phyloP scores from a whole-genome alignment of 2,797 vertebrate genomes.

The Gymnodraco acuticeps region DNA sequence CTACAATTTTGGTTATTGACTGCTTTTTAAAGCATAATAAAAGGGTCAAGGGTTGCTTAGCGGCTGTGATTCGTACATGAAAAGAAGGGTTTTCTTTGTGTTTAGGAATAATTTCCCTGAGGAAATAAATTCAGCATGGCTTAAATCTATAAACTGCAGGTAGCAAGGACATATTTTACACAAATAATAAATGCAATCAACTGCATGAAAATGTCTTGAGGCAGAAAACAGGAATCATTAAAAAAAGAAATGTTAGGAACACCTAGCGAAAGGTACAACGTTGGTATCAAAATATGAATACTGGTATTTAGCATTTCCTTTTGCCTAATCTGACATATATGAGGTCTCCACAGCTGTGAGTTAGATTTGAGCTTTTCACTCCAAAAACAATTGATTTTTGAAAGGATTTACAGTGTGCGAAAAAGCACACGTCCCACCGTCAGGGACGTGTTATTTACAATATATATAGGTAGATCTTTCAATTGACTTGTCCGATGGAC shows the following conservation, averaged over 20 bases:
- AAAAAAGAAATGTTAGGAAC: no score
- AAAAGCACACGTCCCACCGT: no score
- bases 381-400: no score
- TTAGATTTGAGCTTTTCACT: neutral
- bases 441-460: no score
- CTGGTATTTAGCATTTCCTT: neutral
- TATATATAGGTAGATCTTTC: no score
- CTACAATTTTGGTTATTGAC: neutral
- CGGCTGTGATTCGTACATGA: neutral
- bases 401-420: no score
- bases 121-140: conserved; percentile 42
- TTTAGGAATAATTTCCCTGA: conserved; percentile 17
- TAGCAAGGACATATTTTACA: conserved; percentile 39
- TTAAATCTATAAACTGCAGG: conserved; percentile 38
- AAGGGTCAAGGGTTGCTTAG: neutral
- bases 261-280: no score
- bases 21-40: conserved; percentile 4
- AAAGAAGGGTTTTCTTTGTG: neutral
- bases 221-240: neutral
- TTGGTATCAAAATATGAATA: conserved; percentile 1
- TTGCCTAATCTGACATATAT: neutral
- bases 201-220: conserved; percentile 45
- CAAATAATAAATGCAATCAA: conserved; percentile 34
- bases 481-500: no score
- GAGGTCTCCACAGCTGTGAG: neutral